Evolutionary conservation across 2,888 invertebrate genomes (phyloP), one percentile per base, ranked within the genome.

Genomic region (Athripsodes cinereus): DNA sequence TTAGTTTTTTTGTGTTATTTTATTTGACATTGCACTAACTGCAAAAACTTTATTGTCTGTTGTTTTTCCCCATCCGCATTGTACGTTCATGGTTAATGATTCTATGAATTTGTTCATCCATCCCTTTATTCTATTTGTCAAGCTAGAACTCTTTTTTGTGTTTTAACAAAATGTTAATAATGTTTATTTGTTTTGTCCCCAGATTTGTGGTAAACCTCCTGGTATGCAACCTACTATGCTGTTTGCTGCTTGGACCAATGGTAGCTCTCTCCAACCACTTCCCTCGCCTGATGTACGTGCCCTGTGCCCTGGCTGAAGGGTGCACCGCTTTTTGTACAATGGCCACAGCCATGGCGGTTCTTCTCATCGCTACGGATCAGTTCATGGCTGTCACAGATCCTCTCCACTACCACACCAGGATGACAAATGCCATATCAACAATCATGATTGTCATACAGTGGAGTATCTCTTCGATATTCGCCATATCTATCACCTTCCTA

Each of bases 281-380:
- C 3, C 72, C 70, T 1, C 73, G 74, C 5, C 72, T 72, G 10
- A 74, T 83, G 66, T 88, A 87, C 18, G 65, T 64, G 13, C 71
- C 72, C 74, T 84, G 85, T 68, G 69, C 74, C 35, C 67, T 80
- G 31, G 81, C 82, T 26, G 84, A 84, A 59, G 80, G 83, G 52
- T 80, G 82, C 65, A 84, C 86, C 35, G 81, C 80, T 52, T 59
- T 66, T 1, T 55, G 53, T 52, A 52, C 59, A 72, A 75, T 77
- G 69, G 75, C 78, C 60, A 76, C 75, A 2, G 68, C 78, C 52
- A 70, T 76, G 34, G 73, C 74, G 13, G 73, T 78, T 60, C 71
- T 75, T 69, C 69, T 79, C 59, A 70, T 78, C 64, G 67, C 77
- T 26, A 61, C 59, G 8, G 63, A 63, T 35, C 63, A 63, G 70